Percentiles rank a stretch among this genome's conserved stretches.
Evolutionary conservation across 2,113 vertebrate species (phyloP).

Genomic region (Phylloscopus trochilus): DNA sequence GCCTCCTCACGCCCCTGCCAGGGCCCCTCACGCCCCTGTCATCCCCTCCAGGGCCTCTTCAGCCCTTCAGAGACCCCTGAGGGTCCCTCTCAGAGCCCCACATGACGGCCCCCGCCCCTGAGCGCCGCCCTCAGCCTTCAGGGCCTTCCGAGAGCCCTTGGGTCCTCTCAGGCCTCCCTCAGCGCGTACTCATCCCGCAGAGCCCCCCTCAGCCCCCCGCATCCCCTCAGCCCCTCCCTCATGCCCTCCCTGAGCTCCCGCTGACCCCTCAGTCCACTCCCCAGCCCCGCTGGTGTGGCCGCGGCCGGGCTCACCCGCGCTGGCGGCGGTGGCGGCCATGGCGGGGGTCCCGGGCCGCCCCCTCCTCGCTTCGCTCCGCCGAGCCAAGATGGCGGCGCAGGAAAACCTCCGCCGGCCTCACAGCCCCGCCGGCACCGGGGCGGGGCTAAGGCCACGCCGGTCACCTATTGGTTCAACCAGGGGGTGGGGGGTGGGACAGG

Average conservation of each 20-base stretch:
- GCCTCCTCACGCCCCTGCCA: not conserved
- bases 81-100: not conserved
- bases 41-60: not conserved
- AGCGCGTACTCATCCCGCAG: not conserved
- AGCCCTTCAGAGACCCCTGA: too few relatives aligned
- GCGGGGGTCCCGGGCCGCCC: not conserved
- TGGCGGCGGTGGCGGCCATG: not conserved
- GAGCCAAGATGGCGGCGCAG: not conserved
- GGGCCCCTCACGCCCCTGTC: not conserved
- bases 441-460: not conserved
- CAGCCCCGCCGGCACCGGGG: not conserved
- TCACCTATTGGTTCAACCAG: rapidly evolving
- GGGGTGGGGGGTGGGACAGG: not conserved
- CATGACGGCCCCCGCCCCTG: rapidly evolving
- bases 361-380: not conserved
- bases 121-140: not conserved
- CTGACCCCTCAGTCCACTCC: not conserved
- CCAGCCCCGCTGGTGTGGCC: too few relatives aligned
- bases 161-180: not conserved
- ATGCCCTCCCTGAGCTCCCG: too few relatives aligned
- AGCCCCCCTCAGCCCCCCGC: too few relatives aligned
- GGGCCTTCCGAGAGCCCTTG: not conserved
- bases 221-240: too few relatives aligned
- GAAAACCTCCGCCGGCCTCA: not conserved
- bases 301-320: not conserved